Percentiles rank a stretch among this genome's conserved stretches.
These are phyloP conservation scores for Aldrovandia affinis DNA, from an alignment of 2,797 vertebrate species.

Conservation along the genomic window DNA sequence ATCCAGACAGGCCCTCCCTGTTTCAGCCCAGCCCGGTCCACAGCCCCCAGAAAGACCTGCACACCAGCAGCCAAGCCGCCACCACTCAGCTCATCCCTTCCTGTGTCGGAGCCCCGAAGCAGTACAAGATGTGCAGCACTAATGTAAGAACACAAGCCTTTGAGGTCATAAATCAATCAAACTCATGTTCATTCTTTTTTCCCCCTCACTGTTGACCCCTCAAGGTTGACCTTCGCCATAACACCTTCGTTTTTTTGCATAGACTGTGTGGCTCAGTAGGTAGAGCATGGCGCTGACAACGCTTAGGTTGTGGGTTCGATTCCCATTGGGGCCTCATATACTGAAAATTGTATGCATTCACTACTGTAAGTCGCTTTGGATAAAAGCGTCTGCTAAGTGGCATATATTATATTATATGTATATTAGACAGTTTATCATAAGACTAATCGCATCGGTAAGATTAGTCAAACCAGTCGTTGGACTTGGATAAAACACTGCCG, in stretches of 20 bases:
- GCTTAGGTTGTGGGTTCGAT: too few species aligned
- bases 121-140: conserved; percentile 85
- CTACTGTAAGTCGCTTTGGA: too few species aligned
- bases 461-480: background rate
- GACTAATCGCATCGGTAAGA: background rate
- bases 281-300: too few species aligned
- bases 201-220: background rate
- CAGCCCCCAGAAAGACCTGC: conserved; percentile 58
- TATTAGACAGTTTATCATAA: background rate
- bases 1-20: conserved; percentile 61
- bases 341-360: too few species aligned
- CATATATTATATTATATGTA: too few species aligned
- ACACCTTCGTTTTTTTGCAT: background rate
- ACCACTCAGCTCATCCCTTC: conserved; percentile 30
- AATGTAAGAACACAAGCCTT: conserved; percentile 73
- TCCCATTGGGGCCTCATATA: too few species aligned
- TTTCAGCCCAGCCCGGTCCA: conserved; percentile 72
- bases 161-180: background rate
- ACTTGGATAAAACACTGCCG: background rate
- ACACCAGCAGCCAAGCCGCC: conserved; percentile 53
- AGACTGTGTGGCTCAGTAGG: too few species aligned
- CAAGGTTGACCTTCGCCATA: background rate
- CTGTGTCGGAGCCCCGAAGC: conserved; percentile 76
- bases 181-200: background rate
- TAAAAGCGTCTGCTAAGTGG: too few species aligned